These are phyloP conservation scores for Smithornis capensis DNA, from an alignment of 2,113 vertebrate species.

Conservation along the genomic window DNA sequence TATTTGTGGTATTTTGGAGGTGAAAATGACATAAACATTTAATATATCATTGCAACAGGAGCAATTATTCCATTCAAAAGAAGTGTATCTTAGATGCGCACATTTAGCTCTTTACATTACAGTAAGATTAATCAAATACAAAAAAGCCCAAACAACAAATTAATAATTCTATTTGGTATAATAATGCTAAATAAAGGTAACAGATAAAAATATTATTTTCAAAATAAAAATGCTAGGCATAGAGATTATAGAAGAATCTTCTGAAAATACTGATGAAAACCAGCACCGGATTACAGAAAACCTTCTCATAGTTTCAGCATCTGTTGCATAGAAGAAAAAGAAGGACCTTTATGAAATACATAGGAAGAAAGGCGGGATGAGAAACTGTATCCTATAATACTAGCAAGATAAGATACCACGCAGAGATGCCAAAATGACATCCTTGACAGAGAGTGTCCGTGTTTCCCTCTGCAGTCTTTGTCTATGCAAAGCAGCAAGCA, in stretches of 20 bases:
- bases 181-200: background rate
- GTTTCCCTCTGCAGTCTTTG: background rate
- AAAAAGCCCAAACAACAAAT: background rate
- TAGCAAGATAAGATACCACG: background rate
- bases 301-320: background rate
- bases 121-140: background rate
- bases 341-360: background rate
- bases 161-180: background rate
- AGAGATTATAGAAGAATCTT: background rate
- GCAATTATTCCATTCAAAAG: background rate
- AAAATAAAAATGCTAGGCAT: background rate
- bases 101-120: background rate
- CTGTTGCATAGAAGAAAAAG: background rate
- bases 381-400: background rate
- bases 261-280: background rate
- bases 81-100: background rate
- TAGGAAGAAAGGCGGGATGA: background rate
- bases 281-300: background rate
- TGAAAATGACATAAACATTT: background rate
- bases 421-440: background rate
- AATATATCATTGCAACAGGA: background rate
- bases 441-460: background rate
- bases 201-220: background rate
- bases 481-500: background rate
- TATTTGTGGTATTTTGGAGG: background rate